Evolutionary conservation across 1,140 invertebrate genomes (phyloP), one percentile per base, ranked within the genome.

Genomic region (Phymastichus coffea): DNA sequence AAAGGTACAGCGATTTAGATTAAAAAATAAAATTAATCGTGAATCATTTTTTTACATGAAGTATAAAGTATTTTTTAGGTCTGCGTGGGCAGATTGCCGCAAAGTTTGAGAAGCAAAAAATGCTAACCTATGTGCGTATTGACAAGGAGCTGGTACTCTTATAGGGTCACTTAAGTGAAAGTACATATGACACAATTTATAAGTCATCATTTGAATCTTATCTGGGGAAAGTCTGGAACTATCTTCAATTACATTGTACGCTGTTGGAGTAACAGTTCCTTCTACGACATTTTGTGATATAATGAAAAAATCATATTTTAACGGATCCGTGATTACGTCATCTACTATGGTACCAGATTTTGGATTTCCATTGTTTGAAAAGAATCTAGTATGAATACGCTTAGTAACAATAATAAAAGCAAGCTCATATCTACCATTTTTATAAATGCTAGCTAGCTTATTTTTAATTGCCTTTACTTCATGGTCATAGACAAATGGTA

Each of bases 311-410:
- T 94, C 92, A 58, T 88, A 91, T 9, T 90, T 84, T 43, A 93
- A 86, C 0, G 89, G 89, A 44, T 87, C 70, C 0, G 94, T 97
- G 1, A 97, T 44, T 82, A 12, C 87, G 64, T 92, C 87, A 73
- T 97, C 94, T 0, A 94, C 86, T 14, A 96, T 83, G 0, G 93
- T 94, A 14, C 94, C 94, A 2, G 94, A 87, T 1, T 78, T 77
- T 0, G 94, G 93, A 78, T 97, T 97, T n/a, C 46, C 66, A 0
- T 30, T 9, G 0, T 43, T 57, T 3, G 20, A 28, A 64, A 91
- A 91, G 10, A 90, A 77, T 1, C 87, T 74, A 0, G 88, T 88
- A 56, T 89, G 90, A 1, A 90, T 86, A 0, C 87, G 76, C 60
- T 91, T 91, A 0, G 86, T 84, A 0, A 91, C 88, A 1, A 91